Evolutionary conservation across 2,888 invertebrate genomes (phyloP).

Genomic region (Yponomeuta evonymella): DNA sequence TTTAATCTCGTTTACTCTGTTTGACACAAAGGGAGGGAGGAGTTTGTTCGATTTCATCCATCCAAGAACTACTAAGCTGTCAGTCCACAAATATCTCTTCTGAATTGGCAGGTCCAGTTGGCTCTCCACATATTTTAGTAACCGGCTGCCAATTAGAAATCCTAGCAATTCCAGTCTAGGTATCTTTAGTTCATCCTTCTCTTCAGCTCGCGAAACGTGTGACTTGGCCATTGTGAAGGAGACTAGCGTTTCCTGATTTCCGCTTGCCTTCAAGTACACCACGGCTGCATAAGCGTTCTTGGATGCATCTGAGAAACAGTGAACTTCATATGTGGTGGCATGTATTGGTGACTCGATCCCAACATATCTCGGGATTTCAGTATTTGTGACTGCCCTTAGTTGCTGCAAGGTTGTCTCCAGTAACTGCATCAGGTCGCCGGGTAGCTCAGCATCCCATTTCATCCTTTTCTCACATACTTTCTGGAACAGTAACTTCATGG

Average conservation of each 20-base stretch:
- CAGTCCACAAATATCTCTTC: neutral
- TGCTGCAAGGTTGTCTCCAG: neutral
- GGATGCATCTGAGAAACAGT: conserved; percentile 18
- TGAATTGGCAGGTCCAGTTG: neutral
- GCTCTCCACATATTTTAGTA: neutral
- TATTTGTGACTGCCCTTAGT: neutral
- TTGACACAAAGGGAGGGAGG: conserved; percentile 22
- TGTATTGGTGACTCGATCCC: neutral
- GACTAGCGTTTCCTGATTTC: too few relatives aligned
- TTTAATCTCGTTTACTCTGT: conserved; percentile 22
- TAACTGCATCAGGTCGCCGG: neutral
- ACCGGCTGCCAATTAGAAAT: too few relatives aligned
- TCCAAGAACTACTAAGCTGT: neutral
- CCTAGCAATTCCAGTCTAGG: too few relatives aligned
- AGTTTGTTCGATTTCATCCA: conserved; percentile 22
- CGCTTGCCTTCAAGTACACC: conserved; percentile 1
- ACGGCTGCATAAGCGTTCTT: conserved; percentile 15
- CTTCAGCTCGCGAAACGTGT: too few relatives aligned
- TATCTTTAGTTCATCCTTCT: too few relatives aligned
- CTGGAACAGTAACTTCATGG: conserved; percentile 20
- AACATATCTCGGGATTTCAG: neutral
- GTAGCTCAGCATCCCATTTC: conserved; percentile 18
- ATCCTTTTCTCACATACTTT: neutral
- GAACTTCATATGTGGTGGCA: conserved; percentile 6
- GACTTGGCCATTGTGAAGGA: too few relatives aligned